These are phyloP conservation scores for Poeciliopsis infans DNA, from an alignment of 2,797 vertebrate genomes.

Conservation along the genomic window DNA sequence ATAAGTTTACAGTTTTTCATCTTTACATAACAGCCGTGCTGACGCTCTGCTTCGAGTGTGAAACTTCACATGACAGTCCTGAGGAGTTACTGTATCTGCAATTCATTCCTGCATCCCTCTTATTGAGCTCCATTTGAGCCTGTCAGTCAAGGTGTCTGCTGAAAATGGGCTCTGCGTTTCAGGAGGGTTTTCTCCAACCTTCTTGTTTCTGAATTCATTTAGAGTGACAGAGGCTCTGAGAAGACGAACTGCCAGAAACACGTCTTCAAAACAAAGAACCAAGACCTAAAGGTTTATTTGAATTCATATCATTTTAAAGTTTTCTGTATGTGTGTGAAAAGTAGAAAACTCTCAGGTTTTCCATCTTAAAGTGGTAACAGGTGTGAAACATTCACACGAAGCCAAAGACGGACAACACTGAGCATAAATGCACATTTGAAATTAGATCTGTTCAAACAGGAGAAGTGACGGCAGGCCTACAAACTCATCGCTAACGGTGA, in stretches of 20 bases:
- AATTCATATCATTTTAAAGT: neutral
- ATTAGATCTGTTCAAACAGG: neutral
- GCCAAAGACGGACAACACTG: neutral
- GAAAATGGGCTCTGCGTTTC: constrained; percentile 73
- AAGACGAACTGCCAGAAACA: constrained; percentile 49
- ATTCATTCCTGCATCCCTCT: constrained; percentile 68
- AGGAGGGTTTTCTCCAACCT: constrained; percentile 43
- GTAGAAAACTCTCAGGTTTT: neutral
- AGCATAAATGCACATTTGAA: neutral
- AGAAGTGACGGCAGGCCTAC: neutral
- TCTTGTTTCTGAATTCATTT: constrained; percentile 67
- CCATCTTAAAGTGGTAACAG: neutral
- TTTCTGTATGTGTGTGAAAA: neutral
- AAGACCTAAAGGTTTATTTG: constrained; percentile 12
- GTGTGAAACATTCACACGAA: neutral
- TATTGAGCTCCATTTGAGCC: constrained; percentile 78
- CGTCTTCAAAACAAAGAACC: constrained; percentile 31
- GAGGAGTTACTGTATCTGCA: constrained; percentile 66
- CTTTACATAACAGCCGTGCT: constrained; percentile 34
- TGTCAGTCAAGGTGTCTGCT: constrained; percentile 77
- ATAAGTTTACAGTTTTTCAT: constrained; percentile 34
- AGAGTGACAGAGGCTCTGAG: constrained; percentile 64
- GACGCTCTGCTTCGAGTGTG: constrained; percentile 31
- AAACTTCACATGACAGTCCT: constrained; percentile 44
- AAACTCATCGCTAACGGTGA: neutral